Conservation (phyloP, 2,888 invertebrate species). For the Spialia ferax region DNA sequence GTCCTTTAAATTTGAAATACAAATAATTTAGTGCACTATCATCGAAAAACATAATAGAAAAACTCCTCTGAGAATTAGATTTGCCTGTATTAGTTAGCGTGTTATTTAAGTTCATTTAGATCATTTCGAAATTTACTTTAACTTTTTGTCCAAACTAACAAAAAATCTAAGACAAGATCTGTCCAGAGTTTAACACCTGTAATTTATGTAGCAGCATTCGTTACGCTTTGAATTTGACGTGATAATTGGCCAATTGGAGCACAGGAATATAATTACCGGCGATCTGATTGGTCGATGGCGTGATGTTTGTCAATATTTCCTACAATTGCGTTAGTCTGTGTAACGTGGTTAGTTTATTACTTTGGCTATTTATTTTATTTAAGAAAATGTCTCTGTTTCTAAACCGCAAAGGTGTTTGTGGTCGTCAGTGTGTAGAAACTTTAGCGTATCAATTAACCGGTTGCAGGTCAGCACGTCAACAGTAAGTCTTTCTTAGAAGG, state of each 20-base stretch:
- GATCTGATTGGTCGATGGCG: background rate
- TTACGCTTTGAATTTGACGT: background rate
- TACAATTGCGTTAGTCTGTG: background rate
- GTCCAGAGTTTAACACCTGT: background rate
- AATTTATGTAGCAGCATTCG: background rate
- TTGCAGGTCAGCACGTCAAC: background rate
- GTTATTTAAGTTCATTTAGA: constrained; percentile 4
- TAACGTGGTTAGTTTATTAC: constrained; percentile 2
- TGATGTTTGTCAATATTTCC: background rate
- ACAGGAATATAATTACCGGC: background rate
- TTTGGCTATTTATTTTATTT: background rate
- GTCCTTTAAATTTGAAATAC: constrained; percentile 25
- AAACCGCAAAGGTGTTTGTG: background rate
- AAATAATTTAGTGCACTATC: constrained; percentile 13
- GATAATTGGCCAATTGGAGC: constrained; percentile 13
- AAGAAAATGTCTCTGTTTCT: constrained; percentile 5
- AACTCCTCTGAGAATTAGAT: background rate
- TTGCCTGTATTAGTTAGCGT: background rate
- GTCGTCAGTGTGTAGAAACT: background rate
- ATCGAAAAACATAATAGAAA: background rate
- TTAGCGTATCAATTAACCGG: constrained; percentile 12
- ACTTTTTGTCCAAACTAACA: background rate
- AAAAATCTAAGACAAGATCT: background rate
- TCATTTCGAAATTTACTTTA: background rate
- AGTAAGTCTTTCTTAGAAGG: constrained; percentile 4